Evolutionary conservation across 1,140 invertebrate species (phyloP), one percentile per base, ranked within the genome.

Genomic region (Scaptomyza hsui): DNA sequence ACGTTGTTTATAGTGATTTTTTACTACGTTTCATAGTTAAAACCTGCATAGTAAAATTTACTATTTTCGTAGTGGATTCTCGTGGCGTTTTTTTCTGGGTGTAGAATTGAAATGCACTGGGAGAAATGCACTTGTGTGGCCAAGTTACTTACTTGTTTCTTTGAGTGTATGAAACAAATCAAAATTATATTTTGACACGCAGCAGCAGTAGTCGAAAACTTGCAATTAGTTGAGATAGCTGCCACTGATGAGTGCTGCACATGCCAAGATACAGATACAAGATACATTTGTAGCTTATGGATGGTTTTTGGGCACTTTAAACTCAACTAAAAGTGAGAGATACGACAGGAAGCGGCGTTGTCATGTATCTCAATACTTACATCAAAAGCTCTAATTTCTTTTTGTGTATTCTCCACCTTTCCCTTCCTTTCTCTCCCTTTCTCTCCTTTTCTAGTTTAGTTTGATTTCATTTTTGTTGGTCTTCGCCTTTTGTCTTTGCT

Each of bases 151-250:
- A n/a, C n/a, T n/a, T n/a, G n/a, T n/a, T n/a, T n/a, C n/a, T n/a
- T n/a, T n/a, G n/a, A n/a, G n/a, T n/a, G n/a, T n/a, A n/a, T n/a
- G n/a, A n/a, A n/a, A n/a, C 62, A 61, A 72, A 72, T 72, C 74
- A 56, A 86, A 85, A 86, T 86, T 68, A 86, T 86, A 78, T 86
- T 86, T 88, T 88, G 81, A 86, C 81, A 86, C 81, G 81, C 82
- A 86, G 77, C 67, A 61, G 51, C 61, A 59, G 24, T 29, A 19
- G 48, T 29, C 16, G 26, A 70, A 85, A 85, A 80, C 70, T 68
- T 68, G 81, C 80, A 85, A 85, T 85, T 85, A 85, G 71, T 57
- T 60, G 45, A 35, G 35, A 55, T 55, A 47, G 44, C 26, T 32
- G 18, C 15, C 13, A 57, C 56, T 44, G 59, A 63, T 73, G 67